Percentiles rank a stretch among this genome's conserved stretches.
These are phyloP conservation scores for Ennomos erosarius DNA, from an alignment of 2,888 invertebrate genomes.

Conservation along the genomic window DNA sequence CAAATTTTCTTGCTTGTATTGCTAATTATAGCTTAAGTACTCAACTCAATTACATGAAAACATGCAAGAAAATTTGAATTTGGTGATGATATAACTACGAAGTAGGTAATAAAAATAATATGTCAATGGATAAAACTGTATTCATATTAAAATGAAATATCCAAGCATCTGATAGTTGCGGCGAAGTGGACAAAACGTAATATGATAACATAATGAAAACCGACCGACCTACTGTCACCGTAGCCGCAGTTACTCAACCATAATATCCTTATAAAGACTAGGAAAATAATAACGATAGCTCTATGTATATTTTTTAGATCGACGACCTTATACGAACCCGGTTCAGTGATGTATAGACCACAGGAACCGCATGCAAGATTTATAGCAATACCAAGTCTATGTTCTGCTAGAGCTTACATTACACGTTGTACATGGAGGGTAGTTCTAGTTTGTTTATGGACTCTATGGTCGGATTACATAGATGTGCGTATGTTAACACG, in stretches of 20 bases:
- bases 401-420: conserved; percentile 58
- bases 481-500: conserved; percentile 29
- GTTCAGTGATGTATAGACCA: conserved; percentile 54
- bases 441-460: conserved; percentile 70
- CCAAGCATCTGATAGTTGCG: conserved; percentile 15
- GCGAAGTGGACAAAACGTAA: conserved; percentile 26
- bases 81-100: not conserved
- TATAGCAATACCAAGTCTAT: conserved; percentile 52
- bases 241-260: conserved; percentile 34
- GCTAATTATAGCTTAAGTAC: too few species aligned
- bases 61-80: too few species aligned
- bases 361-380: conserved; percentile 59
- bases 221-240: conserved; percentile 20
- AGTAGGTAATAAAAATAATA: too few species aligned
- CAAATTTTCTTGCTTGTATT: too few species aligned
- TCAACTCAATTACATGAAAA: too few species aligned
- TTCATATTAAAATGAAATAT: conserved; percentile 11
- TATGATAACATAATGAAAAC: conserved; percentile 43
- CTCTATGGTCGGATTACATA: conserved; percentile 28
- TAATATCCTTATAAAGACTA: conserved; percentile 48
- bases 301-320: conserved; percentile 47
- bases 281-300: conserved; percentile 47
- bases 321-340: conserved; percentile 45
- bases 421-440: conserved; percentile 56
- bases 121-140: not conserved